A percentile compares a stretch with the other conserved stretches of the same genome.
phyloP scores from a whole-genome alignment of 2,888 invertebrate species.

The Ferrisia virgata region DNA sequence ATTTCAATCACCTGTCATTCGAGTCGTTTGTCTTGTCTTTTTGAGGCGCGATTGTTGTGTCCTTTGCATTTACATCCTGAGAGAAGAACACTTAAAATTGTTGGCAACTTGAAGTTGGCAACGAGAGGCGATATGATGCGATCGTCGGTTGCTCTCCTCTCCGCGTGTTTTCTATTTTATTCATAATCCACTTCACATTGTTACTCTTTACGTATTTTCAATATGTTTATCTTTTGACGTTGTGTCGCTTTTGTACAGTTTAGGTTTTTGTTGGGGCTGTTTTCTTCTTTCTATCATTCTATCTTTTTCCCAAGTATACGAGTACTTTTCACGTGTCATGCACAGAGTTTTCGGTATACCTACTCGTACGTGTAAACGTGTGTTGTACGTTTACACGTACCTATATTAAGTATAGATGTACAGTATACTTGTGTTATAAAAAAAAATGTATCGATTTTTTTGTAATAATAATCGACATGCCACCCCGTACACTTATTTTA shows the following conservation, averaged over 20 bases:
- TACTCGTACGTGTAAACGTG: not conserved
- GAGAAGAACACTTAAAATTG: slow-evolving; percentile 33
- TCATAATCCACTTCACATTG: slow-evolving; percentile 40
- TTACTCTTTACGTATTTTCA: slow-evolving; percentile 37
- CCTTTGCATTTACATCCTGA: slow-evolving; percentile 12
- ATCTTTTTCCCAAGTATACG: not conserved
- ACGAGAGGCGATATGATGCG: not conserved
- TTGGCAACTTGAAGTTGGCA: not conserved
- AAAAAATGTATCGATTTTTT: not conserved
- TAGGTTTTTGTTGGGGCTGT: not conserved
- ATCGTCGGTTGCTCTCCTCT: not conserved
- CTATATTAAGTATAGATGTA: too few species aligned
- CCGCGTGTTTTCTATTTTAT: slow-evolving; percentile 21
- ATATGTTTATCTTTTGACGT: slow-evolving; percentile 41
- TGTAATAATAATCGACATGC: not conserved
- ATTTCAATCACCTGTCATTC: slow-evolving; percentile 40
- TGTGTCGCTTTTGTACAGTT: slow-evolving; percentile 30
- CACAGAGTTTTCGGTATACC: not conserved
- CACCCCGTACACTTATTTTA: not conserved
- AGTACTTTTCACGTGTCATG: slow-evolving; percentile 14
- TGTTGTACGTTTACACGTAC: too few species aligned
- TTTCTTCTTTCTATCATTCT: too few species aligned
- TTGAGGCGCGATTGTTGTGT: not conserved
- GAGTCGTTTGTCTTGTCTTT: slow-evolving; percentile 31
- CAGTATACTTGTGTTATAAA: not conserved